phyloP scores from a whole-genome alignment of 2,888 invertebrate genomes.

The Andrena bucephala region DNA sequence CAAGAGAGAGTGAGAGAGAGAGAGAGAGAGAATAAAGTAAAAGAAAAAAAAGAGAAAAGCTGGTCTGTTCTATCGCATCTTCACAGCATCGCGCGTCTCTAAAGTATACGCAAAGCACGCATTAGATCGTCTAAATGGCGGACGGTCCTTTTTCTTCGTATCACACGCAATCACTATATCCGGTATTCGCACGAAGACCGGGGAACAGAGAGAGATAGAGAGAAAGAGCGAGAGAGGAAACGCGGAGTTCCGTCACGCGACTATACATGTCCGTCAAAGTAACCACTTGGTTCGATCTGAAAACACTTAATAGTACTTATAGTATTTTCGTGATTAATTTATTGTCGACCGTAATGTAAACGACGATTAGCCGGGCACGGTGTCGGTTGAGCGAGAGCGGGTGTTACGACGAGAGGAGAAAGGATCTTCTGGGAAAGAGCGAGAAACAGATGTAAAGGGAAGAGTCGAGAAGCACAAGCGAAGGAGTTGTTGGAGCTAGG shows the following conservation, averaged over 20 bases:
- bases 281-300: conserved; percentile 60
- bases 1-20: conserved; percentile 13
- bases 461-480: not conserved
- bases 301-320: conserved; percentile 81
- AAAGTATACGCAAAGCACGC: conserved; percentile 33
- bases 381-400: not conserved
- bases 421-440: conserved; percentile 11
- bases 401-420: conserved; percentile 29
- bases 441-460: conserved; percentile 35
- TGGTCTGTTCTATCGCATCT: conserved; percentile 56
- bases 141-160: conserved; percentile 40
- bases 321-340: conserved; percentile 83
- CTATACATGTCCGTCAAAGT: conserved; percentile 49
- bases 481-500: conserved; percentile 10
- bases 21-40: conserved; percentile 20
- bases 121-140: conserved; percentile 42
- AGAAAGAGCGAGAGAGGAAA: conserved; percentile 31
- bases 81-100: conserved; percentile 29
- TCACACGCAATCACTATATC: conserved; percentile 51
- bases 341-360: conserved; percentile 77
- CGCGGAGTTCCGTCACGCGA: conserved; percentile 53
- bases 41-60: conserved; percentile 41
- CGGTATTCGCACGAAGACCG: conserved; percentile 50
- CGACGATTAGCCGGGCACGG: conserved; percentile 40
- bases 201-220: conserved; percentile 21